Conservation (phyloP, 2,797 vertebrate species). For the Urocyon cinereoargenteus region DNA sequence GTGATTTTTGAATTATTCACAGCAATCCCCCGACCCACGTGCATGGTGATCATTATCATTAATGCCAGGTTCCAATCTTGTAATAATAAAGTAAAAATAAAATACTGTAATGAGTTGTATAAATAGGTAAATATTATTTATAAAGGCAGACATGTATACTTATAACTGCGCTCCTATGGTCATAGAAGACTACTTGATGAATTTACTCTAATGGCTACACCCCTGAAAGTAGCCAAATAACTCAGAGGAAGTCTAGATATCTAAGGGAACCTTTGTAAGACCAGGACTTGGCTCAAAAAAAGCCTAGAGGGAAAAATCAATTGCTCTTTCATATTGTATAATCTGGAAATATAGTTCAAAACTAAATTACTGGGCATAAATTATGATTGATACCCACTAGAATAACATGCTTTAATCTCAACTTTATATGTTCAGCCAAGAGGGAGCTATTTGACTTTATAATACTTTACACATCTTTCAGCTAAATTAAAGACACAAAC, state of each 20-base stretch:
- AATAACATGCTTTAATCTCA: constrained; percentile 79
- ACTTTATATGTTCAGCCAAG: constrained; percentile 67
- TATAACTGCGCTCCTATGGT: neutral
- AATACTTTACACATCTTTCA: constrained; percentile 68
- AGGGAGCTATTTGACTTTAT: constrained; percentile 75
- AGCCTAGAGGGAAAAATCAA: neutral
- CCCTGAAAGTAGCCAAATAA: neutral
- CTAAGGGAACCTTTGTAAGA: neutral
- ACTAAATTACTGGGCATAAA: constrained; percentile 43
- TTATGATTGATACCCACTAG: constrained; percentile 80
- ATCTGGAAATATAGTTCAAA: constrained; percentile 52
- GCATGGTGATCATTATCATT: neutral
- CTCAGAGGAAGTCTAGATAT: neutral
- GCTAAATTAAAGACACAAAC: constrained; percentile 79
- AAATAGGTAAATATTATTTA: neutral
- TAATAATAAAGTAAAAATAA: constrained; percentile 31
- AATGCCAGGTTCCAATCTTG: neutral
- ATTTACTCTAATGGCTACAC: neutral
- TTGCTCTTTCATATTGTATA: constrained; percentile 29
- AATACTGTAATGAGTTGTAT: neutral
- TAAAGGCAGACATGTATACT: neutral
- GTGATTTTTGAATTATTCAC: neutral
- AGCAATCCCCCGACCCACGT: neutral
- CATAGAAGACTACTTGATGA: neutral
- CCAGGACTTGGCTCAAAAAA: neutral